phyloP scores from a whole-genome alignment of 2,797 vertebrate genomes.

The Buceros bicornis region DNA sequence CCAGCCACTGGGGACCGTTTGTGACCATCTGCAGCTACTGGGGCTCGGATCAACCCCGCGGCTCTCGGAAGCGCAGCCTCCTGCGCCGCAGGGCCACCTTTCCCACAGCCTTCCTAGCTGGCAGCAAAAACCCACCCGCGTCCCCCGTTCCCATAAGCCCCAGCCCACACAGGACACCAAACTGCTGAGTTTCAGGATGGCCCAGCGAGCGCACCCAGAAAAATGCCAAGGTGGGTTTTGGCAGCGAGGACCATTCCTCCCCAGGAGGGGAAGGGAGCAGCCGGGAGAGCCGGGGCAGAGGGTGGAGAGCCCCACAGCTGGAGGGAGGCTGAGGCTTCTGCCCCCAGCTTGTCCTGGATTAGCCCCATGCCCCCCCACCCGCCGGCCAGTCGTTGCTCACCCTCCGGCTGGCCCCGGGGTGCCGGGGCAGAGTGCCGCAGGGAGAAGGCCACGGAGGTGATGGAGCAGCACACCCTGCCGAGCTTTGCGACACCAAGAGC shows the following conservation, averaged over 20 bases:
- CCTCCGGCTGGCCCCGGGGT: neutral
- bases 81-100: neutral
- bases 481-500: neutral
- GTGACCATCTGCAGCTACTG: neutral
- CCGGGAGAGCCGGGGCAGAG: neutral
- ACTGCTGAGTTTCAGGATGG: neutral
- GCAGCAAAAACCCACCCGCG: fast-evolving
- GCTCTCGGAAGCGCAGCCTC: neutral
- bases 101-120: neutral
- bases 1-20: neutral
- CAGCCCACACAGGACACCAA: neutral
- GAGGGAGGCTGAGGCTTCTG: neutral
- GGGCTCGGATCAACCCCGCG: neutral
- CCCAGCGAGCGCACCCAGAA: neutral
- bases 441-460: neutral
- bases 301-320: neutral
- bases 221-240: neutral
- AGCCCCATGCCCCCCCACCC: neutral
- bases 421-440: neutral
- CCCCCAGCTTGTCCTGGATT: neutral
- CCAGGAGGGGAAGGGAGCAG: neutral
- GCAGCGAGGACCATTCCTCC: neutral
- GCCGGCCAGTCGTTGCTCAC: neutral
- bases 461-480: neutral
- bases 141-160: neutral